Percentiles rank a stretch among this genome's conserved stretches.
Evolutionary conservation across 2,888 invertebrate species (phyloP).

Genomic region (Calameuta pallipes): DNA sequence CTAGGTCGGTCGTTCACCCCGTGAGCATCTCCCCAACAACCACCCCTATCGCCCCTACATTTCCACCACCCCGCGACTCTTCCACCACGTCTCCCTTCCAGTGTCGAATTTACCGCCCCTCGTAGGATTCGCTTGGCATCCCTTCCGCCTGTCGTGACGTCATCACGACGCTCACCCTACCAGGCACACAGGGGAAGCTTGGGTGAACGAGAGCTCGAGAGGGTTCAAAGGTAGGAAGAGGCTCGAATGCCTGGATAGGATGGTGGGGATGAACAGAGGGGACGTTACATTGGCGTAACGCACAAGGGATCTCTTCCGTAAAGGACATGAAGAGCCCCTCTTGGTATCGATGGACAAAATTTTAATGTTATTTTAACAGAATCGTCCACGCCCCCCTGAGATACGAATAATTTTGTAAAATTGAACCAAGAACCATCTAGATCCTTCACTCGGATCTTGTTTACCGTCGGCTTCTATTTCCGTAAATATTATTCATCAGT

Average conservation of each 20-base stretch:
- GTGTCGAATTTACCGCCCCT: constrained; percentile 14
- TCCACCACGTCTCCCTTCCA: constrained; percentile 22
- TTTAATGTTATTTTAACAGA: neutral
- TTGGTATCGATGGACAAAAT: neutral
- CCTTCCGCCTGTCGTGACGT: constrained; percentile 44
- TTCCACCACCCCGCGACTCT: constrained; percentile 35
- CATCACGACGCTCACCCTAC: constrained; percentile 39
- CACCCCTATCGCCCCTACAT: constrained; percentile 30
- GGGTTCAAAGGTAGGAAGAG: neutral
- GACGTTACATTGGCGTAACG: neutral
- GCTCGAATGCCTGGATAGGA: neutral
- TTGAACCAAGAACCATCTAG: neutral
- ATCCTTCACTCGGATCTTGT: neutral
- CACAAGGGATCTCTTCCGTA: neutral
- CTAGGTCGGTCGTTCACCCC: constrained; percentile 66
- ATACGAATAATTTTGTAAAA: neutral
- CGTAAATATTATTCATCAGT: neutral
- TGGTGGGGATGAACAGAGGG: neutral
- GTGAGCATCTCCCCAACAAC: constrained; percentile 37
- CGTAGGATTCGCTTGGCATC: neutral
- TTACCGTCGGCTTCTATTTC: neutral
- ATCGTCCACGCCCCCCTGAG: neutral
- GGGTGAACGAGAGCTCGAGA: neutral
- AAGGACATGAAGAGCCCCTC: neutral
- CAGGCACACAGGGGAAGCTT: neutral